A percentile compares a stretch with the other conserved stretches of the same genome.
phyloP scores from a whole-genome alignment of 2,113 vertebrate species.

The Rhipidura dahli region DNA sequence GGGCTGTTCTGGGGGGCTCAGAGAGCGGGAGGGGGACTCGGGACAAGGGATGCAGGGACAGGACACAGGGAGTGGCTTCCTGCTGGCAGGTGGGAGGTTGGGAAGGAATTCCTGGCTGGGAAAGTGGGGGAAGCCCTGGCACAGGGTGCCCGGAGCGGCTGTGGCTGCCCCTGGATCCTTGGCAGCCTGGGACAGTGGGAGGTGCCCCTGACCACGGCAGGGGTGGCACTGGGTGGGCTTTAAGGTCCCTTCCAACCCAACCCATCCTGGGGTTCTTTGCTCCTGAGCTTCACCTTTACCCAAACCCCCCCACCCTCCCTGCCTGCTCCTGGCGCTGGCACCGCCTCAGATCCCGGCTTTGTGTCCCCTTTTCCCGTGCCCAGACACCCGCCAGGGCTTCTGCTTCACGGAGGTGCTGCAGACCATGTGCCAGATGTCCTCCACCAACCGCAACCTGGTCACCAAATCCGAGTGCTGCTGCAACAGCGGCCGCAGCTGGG shows the following conservation, averaged over 20 bases:
- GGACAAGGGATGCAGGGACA: neutral
- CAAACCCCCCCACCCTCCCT: accelerated
- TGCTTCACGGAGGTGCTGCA: constrained; percentile 91
- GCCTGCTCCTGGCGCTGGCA: neutral
- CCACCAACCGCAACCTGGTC: constrained; percentile 84
- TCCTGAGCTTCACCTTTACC: neutral
- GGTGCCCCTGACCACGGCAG: neutral
- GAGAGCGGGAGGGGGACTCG: accelerated
- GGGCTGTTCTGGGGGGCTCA: accelerated
- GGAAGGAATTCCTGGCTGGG: neutral
- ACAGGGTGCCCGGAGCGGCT: neutral
- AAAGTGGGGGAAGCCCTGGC: neutral
- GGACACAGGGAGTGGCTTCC: accelerated
- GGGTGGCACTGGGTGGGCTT: neutral
- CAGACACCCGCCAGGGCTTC: constrained; percentile 88
- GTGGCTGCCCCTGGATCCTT: neutral
- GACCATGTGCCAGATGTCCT: constrained; percentile 87
- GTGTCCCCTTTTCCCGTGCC: neutral
- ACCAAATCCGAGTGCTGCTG: constrained; percentile 94
- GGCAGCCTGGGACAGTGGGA: accelerated
- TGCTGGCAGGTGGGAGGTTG: accelerated
- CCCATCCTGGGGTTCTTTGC: neutral
- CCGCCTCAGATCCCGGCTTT: neutral
- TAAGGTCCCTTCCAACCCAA: neutral
- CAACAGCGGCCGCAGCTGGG: constrained; percentile 87